Percentiles rank a stretch among this genome's conserved stretches.
phyloP scores from a whole-genome alignment of 2,888 invertebrate species.

The Apodemia duryi region DNA sequence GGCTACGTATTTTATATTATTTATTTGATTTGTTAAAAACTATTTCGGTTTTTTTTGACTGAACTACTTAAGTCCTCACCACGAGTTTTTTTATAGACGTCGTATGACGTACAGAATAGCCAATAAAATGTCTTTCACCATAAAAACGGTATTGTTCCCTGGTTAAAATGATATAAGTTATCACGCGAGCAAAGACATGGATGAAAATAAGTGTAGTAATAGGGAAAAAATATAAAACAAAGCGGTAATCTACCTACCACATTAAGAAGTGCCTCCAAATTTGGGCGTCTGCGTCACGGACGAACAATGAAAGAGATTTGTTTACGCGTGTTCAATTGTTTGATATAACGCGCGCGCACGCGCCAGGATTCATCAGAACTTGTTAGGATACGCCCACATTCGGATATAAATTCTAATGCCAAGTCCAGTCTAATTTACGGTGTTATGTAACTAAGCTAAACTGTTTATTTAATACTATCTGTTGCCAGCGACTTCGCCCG shows the following conservation, averaged over 20 bases:
- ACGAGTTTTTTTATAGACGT: no score
- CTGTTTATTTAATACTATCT: not conserved
- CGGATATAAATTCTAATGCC: slow-evolving; percentile 14
- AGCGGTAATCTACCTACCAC: not conserved
- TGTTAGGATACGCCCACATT: slow-evolving; percentile 15
- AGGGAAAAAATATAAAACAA: not conserved
- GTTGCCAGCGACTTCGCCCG: no score
- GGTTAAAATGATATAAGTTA: no score
- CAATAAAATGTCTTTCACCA: no score
- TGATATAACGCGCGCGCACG: slow-evolving; percentile 30
- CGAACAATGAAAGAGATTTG: slow-evolving; percentile 32
- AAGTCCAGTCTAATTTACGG: not conserved
- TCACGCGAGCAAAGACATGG: no score
- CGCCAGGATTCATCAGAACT: slow-evolving; percentile 24
- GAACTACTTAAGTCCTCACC: no score
- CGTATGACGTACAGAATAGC: no score
- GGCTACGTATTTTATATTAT: no score
- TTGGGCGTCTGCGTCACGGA: slow-evolving; percentile 31
- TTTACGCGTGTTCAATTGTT: slow-evolving; percentile 32
- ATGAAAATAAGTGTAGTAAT: not conserved
- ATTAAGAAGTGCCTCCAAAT: slow-evolving; percentile 21
- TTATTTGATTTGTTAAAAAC: no score
- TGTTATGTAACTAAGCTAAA: not conserved
- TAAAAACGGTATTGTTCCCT: no score
- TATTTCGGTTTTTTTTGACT: no score